A percentile compares a stretch with the other conserved stretches of the same genome.
phyloP scores from a whole-genome alignment of 2,888 invertebrate genomes.

The Sarcophaga subvicina region DNA sequence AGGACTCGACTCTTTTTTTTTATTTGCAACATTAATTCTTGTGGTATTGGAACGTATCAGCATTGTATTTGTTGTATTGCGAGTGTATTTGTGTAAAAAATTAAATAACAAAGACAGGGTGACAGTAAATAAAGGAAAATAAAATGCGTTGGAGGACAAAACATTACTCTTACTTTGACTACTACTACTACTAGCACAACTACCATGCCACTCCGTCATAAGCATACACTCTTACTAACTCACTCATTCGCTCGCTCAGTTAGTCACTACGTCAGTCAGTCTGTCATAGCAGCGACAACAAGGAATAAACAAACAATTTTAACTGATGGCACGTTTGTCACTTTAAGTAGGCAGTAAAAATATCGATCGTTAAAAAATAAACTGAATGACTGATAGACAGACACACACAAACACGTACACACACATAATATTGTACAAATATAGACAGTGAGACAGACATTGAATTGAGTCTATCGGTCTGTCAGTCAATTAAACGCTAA shows the following conservation, averaged over 20 bases:
- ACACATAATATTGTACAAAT: conserved; percentile 41
- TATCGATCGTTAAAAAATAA: conserved; percentile 74
- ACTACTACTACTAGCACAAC: conserved; percentile 25
- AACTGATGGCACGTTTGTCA: conserved; percentile 62
- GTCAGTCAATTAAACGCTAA: background rate
- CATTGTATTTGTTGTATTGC: conserved; percentile 17
- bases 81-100: conserved; percentile 22
- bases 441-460: conserved; percentile 39
- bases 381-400: conserved; percentile 55
- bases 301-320: background rate
- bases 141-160: conserved; percentile 76
- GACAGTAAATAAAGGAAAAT: conserved; percentile 63
- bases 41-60: background rate
- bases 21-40: conserved; percentile 5
- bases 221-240: background rate
- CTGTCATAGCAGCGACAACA: background rate
- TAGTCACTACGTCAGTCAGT: background rate
- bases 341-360: conserved; percentile 73
- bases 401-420: background rate
- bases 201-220: conserved; percentile 47
- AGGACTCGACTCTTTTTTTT: conserved; percentile 25
- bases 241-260: conserved; percentile 14
- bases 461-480: background rate
- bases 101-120: conserved; percentile 33
- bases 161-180: conserved; percentile 71